Evolutionary conservation across 2,888 invertebrate species (phyloP).

Genomic region (Tanytarsus gracilentus): DNA sequence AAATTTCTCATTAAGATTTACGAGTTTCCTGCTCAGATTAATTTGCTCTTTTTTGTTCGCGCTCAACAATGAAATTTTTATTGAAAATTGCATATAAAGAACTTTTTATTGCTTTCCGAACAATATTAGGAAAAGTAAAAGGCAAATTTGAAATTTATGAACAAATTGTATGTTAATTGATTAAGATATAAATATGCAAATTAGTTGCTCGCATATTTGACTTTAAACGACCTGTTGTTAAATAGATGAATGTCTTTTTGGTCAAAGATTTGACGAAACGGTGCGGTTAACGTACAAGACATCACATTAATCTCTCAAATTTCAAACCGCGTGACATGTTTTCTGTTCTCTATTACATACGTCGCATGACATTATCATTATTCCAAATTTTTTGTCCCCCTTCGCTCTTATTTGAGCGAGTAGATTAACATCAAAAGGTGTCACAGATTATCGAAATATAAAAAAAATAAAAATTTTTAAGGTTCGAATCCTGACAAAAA

Average conservation of each 20-base stretch:
- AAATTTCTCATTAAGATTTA: neutral
- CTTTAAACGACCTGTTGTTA: neutral
- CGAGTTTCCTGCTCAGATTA: neutral
- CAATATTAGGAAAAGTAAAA: slow-evolving; percentile 3
- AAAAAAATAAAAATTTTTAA: too few species aligned
- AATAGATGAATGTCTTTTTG: slow-evolving; percentile 11
- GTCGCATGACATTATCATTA: neutral
- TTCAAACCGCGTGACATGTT: slow-evolving; percentile 1
- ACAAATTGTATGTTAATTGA: slow-evolving; percentile 29
- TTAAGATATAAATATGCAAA: slow-evolving; percentile 23
- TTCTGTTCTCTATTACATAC: neutral
- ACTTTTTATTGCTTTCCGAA: neutral
- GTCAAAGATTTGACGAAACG: slow-evolving; percentile 20
- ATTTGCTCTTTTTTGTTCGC: too few species aligned
- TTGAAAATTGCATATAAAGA: neutral
- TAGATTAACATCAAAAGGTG: too few species aligned
- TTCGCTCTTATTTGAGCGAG: too few species aligned
- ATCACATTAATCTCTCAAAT: slow-evolving; percentile 24
- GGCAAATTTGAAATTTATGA: slow-evolving; percentile 6
- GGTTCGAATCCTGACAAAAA: too few species aligned
- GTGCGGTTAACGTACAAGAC: slow-evolving; percentile 12
- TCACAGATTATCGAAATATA: too few species aligned
- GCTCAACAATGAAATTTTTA: neutral
- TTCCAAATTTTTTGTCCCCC: slow-evolving; percentile 1
- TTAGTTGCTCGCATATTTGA: neutral